Base-by-base conservation (phyloP, 2,888 invertebrate genomes). In the Nematopogon swammerdamellus region DNA sequence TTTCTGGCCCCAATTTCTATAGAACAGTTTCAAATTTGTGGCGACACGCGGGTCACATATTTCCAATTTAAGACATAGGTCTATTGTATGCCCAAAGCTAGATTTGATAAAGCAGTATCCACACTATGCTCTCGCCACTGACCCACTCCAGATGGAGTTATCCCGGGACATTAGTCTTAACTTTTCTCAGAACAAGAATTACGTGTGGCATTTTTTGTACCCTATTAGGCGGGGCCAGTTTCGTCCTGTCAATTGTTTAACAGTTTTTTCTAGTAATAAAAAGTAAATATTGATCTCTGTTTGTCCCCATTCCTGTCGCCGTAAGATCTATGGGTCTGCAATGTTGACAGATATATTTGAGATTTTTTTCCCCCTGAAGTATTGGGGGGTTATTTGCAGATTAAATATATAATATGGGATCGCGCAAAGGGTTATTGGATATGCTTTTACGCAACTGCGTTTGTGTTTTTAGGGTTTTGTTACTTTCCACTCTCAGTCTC, bases 221-320 rank as follows among this genome's bases (percentile, higher is more conserved):
- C 43, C 58, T 60, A 63, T 62, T 62, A 60, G 62, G 52, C 55
- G 19, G 51, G 55, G 59, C 55, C 62, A 60, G 63, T 67, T n/a
- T 68, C 71, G 64, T 71, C 66, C 62, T 19, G 66, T 66, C 67
- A 68, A 72, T 74, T 71, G 67, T 68, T 64, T 70, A 64, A 70
- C 67, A 68, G 65, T 62, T 61, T 59, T 63, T 54, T 57, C 59
- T 47, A 47, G 16, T 11, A 36, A 47, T 17, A 47, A 36, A 36
- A 17, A 18, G 47, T 36, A 6, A 47, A 47, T 29, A 47, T 47
- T 47, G 8, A 18, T 47, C 56, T 56, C 60, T 60, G 58, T 63
- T 63, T 64, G 60, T 61, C 64, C 61, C 58, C 53, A 61, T 56
- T 18, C 18, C 8, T 44, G 18, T 3, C 44, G 14, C 3, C 18